Percentiles rank a stretch among this genome's conserved stretches.
phyloP scores from a whole-genome alignment of 2,113 vertebrate species.

The Hypomesus transpacificus region DNA sequence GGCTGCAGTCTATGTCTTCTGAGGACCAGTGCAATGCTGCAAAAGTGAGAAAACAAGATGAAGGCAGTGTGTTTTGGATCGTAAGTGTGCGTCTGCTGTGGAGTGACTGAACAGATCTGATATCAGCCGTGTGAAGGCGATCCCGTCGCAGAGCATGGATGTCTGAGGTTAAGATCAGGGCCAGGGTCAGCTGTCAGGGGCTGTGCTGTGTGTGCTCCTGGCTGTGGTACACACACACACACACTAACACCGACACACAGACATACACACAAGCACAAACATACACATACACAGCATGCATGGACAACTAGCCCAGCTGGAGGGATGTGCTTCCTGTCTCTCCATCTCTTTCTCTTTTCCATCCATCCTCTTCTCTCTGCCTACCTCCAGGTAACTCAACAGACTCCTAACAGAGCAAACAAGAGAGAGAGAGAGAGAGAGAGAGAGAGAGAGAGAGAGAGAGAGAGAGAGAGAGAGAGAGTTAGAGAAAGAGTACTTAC shows the following conservation, averaged over 20 bases:
- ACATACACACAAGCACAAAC: neutral
- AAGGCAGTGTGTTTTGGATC: neutral
- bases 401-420: neutral
- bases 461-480: neutral
- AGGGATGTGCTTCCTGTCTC: neutral
- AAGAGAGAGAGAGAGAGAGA: neutral
- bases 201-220: slow-evolving; percentile 26
- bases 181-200: slow-evolving; percentile 42
- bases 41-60: too few species aligned
- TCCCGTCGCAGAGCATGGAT: slow-evolving; percentile 10
- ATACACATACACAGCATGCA: neutral
- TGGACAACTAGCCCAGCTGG: too few species aligned
- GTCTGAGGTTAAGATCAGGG: slow-evolving; percentile 13
- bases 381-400: neutral
- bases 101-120: slow-evolving; percentile 43
- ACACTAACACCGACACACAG: neutral
- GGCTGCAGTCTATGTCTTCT: too few species aligned
- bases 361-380: neutral
- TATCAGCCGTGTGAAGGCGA: slow-evolving; percentile 20
- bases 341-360: neutral
- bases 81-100: neutral
- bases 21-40: too few species aligned
- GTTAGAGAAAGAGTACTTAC: neutral
- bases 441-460: neutral
- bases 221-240: slow-evolving; percentile 24